phyloP scores from a whole-genome alignment of 2,113 vertebrate species.

The Anhinga anhinga region DNA sequence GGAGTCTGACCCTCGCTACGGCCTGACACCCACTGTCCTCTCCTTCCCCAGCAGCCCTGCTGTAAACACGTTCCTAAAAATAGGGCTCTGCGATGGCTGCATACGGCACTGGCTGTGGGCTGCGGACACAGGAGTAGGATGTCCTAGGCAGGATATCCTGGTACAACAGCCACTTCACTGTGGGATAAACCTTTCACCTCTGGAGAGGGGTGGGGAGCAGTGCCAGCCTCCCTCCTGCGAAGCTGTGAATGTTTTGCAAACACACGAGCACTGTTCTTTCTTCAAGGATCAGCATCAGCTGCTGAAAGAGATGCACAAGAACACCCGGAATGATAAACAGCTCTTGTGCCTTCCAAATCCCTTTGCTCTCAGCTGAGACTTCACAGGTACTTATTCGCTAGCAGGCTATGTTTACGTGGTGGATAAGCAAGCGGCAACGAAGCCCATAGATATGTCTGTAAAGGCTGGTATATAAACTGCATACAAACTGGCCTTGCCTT shows the following conservation, averaged over 20 bases:
- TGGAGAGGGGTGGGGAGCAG: fast-evolving
- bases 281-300: neutral
- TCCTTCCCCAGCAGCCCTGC: neutral
- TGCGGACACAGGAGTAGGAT: neutral
- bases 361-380: neutral
- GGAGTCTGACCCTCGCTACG: fast-evolving
- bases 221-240: neutral
- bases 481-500: neutral
- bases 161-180: neutral
- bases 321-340: neutral
- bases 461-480: neutral
- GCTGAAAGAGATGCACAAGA: neutral
- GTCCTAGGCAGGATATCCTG: slow-evolving; percentile 47
- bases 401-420: fast-evolving
- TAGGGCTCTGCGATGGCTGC: neutral
- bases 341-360: neutral
- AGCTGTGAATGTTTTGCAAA: fast-evolving
- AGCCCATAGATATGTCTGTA: fast-evolving
- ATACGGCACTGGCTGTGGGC: fast-evolving
- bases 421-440: neutral
- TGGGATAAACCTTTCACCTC: neutral
- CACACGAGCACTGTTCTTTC: fast-evolving
- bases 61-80: neutral
- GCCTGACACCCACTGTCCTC: neutral
- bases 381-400: neutral